Evolutionary conservation across 1,140 invertebrate species (phyloP).

Genomic region (Nixonia krombeini): DNA sequence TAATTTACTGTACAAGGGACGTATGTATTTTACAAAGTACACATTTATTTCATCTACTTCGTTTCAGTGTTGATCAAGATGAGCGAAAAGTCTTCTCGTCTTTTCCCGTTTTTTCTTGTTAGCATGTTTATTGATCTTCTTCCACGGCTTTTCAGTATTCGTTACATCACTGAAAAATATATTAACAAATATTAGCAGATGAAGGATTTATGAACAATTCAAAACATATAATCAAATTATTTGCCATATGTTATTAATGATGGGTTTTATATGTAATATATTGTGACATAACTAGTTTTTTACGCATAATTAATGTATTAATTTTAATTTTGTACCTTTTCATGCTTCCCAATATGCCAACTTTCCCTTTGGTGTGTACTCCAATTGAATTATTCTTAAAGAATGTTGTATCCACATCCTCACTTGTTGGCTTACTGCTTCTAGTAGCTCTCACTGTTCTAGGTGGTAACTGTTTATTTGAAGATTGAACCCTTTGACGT

Average conservation of each 20-base stretch:
- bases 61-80: slow-evolving; percentile 82
- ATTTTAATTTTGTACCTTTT: not conserved
- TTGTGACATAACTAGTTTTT: not conserved
- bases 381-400: slow-evolving; percentile 69
- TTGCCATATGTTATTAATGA: slow-evolving; percentile 12
- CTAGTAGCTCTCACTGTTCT: slow-evolving; percentile 73
- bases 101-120: slow-evolving; percentile 91
- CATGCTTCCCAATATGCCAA: not conserved
- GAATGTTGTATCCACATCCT: slow-evolving; percentile 75
- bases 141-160: slow-evolving; percentile 82
- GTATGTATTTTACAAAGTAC: no score
- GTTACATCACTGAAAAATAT: slow-evolving; percentile 55
- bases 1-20: no score
- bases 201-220: no score
- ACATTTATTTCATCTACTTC: no score
- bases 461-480: slow-evolving; percentile 67
- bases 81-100: slow-evolving; percentile 82
- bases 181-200: no score
- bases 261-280: slow-evolving; percentile 6
- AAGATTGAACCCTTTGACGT: slow-evolving; percentile 56
- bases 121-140: slow-evolving; percentile 81
- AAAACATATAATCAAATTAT: not conserved
- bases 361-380: slow-evolving; percentile 69
- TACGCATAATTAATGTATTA: not conserved
- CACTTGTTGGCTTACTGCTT: slow-evolving; percentile 63